These are phyloP conservation scores for Paralichthys olivaceus DNA, from an alignment of 2,113 vertebrate genomes.

Conservation along the genomic window DNA sequence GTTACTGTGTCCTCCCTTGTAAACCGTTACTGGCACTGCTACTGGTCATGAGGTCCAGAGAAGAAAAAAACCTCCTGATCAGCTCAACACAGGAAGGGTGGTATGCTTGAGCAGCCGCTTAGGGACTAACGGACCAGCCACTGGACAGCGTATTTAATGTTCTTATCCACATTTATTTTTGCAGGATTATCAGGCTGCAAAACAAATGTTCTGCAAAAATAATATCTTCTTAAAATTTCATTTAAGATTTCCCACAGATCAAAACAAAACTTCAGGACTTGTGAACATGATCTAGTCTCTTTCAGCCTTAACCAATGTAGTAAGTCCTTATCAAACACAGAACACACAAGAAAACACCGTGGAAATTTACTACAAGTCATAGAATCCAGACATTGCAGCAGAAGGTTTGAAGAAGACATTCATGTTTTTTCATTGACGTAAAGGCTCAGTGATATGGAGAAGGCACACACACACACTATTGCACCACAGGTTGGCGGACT, in stretches of 20 bases:
- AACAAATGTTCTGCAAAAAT: background rate
- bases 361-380: background rate
- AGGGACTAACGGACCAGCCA: background rate
- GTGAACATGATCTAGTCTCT: background rate
- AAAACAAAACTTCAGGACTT: background rate
- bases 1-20: slow-evolving; percentile 68
- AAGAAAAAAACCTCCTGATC: slow-evolving; percentile 55
- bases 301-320: background rate
- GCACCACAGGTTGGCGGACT: background rate
- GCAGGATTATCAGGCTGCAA: background rate
- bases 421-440: too few species aligned
- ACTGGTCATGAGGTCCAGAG: slow-evolving; percentile 63
- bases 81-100: slow-evolving; percentile 54
- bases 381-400: too few species aligned
- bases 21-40: slow-evolving; percentile 61
- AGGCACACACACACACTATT: background rate
- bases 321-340: too few species aligned
- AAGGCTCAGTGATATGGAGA: background rate
- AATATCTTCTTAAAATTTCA: background rate
- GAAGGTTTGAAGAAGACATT: too few species aligned
- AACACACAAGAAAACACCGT: background rate
- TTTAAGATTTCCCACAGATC: too few species aligned
- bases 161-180: background rate
- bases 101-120: slow-evolving; percentile 40
- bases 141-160: background rate